Conservation (phyloP, 2,113 vertebrate species). For the Poicephalus meyeri region DNA sequence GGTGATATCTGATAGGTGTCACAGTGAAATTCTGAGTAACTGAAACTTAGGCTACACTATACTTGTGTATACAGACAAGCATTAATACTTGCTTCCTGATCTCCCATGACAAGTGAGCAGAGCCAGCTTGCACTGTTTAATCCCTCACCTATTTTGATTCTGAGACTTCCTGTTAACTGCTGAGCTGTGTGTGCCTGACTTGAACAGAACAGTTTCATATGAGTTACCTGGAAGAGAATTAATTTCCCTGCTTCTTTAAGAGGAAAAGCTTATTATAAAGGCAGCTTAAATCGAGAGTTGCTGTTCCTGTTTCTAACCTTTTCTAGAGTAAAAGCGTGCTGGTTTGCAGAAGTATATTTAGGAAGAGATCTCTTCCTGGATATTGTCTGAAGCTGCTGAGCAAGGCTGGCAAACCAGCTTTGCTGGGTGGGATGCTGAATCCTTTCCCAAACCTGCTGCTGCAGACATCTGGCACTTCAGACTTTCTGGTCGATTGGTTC, state of each 20-base stretch:
- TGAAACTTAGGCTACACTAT: background rate
- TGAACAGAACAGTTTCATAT: background rate
- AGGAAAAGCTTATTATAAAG: background rate
- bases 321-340: background rate
- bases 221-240: background rate
- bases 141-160: background rate
- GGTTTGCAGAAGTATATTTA: background rate
- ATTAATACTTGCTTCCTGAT: too few species aligned
- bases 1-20: background rate
- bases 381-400: background rate
- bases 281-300: background rate
- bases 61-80: too few species aligned
- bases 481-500: background rate
- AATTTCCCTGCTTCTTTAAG: background rate
- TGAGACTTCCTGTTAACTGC: background rate
- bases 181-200: background rate
- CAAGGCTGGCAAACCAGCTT: background rate
- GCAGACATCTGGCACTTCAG: background rate
- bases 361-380: background rate
- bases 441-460: background rate
- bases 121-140: background rate
- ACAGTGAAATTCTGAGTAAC: background rate
- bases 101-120: background rate
- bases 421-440: background rate
- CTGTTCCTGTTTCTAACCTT: background rate